phyloP scores from a whole-genome alignment of 2,113 vertebrate genomes.

The Rhegmatorhina hoffmannsi region DNA sequence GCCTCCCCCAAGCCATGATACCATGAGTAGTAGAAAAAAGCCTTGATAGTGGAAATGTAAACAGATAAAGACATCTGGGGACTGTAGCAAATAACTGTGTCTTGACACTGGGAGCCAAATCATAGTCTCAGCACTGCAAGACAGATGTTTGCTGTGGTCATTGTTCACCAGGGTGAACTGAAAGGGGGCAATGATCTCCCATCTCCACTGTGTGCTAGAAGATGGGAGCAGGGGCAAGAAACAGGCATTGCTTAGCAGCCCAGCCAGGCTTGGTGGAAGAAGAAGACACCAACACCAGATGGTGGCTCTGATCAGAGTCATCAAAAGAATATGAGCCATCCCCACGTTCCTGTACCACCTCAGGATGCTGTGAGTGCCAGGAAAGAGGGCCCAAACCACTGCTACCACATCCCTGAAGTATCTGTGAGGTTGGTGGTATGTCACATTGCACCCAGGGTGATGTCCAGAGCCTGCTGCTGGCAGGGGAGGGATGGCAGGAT shows the following conservation, averaged over 20 bases:
- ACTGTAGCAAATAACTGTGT: not conserved
- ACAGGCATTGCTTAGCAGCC: not conserved
- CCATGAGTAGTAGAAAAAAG: not conserved
- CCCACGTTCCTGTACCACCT: rapidly evolving
- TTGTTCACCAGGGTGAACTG: not conserved
- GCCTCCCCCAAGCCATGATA: slow-evolving; percentile 6
- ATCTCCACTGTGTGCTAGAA: not conserved
- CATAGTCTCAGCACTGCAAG: rapidly evolving
- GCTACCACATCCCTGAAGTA: rapidly evolving
- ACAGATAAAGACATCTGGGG: slow-evolving; percentile 25
- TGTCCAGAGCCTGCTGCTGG: not conserved
- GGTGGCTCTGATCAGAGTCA: rapidly evolving
- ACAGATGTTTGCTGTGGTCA: not conserved
- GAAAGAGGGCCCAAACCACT: not conserved
- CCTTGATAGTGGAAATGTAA: slow-evolving; percentile 48
- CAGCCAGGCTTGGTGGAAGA: not conserved
- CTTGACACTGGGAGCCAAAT: not conserved
- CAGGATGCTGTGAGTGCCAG: not conserved
- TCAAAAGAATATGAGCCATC: not conserved
- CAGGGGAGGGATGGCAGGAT: not conserved
- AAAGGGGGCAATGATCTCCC: not conserved
- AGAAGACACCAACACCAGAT: not conserved
- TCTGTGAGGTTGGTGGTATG: not conserved
- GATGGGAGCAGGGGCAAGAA: rapidly evolving
- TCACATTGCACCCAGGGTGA: too few species aligned